Conservation (phyloP, 2,113 vertebrate genomes). For the Narcine bancroftii region DNA sequence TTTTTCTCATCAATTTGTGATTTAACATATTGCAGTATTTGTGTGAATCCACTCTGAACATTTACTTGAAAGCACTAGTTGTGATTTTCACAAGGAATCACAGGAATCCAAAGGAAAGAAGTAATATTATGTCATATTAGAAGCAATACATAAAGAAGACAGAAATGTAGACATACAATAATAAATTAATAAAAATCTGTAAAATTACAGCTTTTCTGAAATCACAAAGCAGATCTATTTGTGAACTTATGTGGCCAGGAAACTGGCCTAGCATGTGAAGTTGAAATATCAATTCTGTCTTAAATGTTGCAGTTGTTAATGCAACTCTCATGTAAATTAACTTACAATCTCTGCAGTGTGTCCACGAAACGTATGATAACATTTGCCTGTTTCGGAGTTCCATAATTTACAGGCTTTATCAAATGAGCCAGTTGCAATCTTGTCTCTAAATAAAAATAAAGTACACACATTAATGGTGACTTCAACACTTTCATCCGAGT, state of each 20-base stretch:
- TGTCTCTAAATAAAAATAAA: slow-evolving; percentile 66
- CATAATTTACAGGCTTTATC: slow-evolving; percentile 92
- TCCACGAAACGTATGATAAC: slow-evolving; percentile 80
- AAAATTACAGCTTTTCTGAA: neutral
- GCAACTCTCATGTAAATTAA: slow-evolving; percentile 40
- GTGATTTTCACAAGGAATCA: neutral
- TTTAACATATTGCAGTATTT: too few relatives aligned
- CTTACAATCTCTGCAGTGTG: slow-evolving; percentile 87
- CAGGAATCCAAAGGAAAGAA: neutral
- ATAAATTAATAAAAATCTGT: neutral
- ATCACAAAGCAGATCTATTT: neutral
- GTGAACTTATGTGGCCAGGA: neutral
- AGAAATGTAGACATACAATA: neutral
- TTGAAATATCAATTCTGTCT: neutral
- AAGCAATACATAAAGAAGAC: neutral
- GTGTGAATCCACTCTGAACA: too few relatives aligned
- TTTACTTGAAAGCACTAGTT: too few relatives aligned
- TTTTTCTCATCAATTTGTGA: too few relatives aligned
- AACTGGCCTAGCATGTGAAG: neutral
- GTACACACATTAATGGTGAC: neutral
- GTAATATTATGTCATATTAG: neutral
- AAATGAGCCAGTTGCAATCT: slow-evolving; percentile 92
- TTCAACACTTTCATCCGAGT: neutral
- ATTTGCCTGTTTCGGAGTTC: slow-evolving; percentile 80
- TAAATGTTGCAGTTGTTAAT: neutral